These are phyloP conservation scores for Salminus brasiliensis DNA, from an alignment of 2,113 vertebrate species.

Conservation along the genomic window DNA sequence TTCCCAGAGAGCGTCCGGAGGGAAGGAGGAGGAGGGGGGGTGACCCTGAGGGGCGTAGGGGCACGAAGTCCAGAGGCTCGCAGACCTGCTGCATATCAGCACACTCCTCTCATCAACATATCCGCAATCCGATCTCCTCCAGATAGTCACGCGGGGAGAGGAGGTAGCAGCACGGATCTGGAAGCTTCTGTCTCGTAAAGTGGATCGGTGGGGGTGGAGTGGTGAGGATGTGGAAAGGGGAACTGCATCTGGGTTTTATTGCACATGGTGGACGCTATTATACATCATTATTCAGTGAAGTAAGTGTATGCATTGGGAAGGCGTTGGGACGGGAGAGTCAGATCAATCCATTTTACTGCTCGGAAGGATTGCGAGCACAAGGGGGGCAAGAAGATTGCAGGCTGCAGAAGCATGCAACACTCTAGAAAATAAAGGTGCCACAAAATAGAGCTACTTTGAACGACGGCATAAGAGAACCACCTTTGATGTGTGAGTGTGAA, in stretches of 20 bases:
- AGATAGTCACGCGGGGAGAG: constrained; percentile 53
- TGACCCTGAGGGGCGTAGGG: constrained; percentile 61
- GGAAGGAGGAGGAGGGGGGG: constrained; percentile 57
- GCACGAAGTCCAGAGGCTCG: constrained; percentile 65
- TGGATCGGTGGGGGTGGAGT: neutral
- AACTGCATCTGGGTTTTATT: constrained; percentile 8
- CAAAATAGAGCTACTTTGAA: no score
- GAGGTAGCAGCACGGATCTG: neutral
- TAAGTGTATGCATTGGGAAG: constrained; percentile 15
- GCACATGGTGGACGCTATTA: constrained; percentile 35
- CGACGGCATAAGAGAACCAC: no score
- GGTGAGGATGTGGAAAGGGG: neutral
- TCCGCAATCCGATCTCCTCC: constrained; percentile 68
- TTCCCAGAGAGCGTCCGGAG: constrained; percentile 72
- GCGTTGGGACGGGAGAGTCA: neutral
- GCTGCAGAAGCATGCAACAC: neutral
- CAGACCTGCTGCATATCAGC: constrained; percentile 72
- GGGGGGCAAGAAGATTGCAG: neutral
- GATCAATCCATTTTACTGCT: constrained; percentile 33
- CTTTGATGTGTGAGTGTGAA: no score
- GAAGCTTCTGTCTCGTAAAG: neutral
- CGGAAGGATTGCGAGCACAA: neutral
- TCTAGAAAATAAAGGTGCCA: no score
- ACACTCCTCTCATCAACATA: constrained; percentile 67
- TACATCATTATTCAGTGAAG: constrained; percentile 10